Conservation (phyloP, 2,797 vertebrate species). For the Bovichtus variegatus region DNA sequence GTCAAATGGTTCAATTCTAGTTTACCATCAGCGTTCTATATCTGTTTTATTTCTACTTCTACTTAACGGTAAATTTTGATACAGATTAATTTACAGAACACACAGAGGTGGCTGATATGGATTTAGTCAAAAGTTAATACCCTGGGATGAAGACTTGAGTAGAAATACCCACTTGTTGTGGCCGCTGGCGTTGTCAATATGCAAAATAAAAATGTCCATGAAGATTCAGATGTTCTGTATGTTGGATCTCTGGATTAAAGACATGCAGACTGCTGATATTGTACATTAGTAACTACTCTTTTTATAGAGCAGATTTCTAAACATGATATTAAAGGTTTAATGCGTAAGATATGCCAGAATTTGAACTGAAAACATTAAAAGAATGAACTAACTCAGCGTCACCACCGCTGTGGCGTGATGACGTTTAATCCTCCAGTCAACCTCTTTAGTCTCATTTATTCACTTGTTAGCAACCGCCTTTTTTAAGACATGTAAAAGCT, state of each 20-base stretch:
- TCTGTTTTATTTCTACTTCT: background rate
- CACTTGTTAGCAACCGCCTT: no score
- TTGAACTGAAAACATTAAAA: no score
- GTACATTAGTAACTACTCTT: background rate
- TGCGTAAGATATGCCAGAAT: no score
- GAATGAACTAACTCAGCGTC: no score
- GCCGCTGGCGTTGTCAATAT: background rate
- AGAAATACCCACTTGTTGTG: background rate
- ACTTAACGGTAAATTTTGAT: no score
- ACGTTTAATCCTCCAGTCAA: no score
- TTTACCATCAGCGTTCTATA: background rate
- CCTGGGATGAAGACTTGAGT: background rate
- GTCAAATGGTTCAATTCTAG: background rate
- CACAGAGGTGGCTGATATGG: background rate
- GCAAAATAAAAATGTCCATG: background rate
- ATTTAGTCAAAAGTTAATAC: background rate
- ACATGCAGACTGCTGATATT: conserved; percentile 4
- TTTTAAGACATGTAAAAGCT: no score
- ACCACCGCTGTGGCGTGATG: no score
- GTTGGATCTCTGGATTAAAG: background rate
- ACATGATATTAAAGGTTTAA: no score
- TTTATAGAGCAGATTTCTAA: background rate
- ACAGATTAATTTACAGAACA: no score
- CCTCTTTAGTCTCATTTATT: no score
- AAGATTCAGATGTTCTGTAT: background rate